A percentile compares a stretch with the other conserved stretches of the same genome.
These are phyloP conservation scores for Cataglyphis albicans DNA, from an alignment of 2,888 invertebrate genomes.

Conservation along the genomic window DNA sequence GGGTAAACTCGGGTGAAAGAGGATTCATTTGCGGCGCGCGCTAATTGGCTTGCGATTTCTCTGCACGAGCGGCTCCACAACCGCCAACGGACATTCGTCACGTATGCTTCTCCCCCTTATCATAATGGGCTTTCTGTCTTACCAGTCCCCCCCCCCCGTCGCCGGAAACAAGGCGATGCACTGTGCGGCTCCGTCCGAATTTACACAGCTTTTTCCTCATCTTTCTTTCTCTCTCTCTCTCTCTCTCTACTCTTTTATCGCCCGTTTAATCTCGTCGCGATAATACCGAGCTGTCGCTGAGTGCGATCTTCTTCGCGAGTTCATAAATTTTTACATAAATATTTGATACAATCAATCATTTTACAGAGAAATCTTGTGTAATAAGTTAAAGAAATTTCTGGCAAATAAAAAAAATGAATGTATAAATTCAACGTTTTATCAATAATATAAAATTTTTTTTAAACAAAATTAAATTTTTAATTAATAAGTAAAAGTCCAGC, in stretches of 20 bases:
- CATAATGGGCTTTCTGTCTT: constrained; percentile 49
- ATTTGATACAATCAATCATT: not conserved
- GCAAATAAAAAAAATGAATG: not conserved
- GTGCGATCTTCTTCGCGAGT: not conserved
- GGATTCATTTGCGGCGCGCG: constrained; percentile 58
- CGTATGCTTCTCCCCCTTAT: constrained; percentile 46
- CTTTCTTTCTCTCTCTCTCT: not conserved
- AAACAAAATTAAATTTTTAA: not conserved
- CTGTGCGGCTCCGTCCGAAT: constrained; percentile 54
- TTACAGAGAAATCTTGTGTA: not conserved
- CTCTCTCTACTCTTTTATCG: constrained; percentile 31
- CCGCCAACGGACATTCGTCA: constrained; percentile 55
- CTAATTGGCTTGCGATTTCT: constrained; percentile 60
- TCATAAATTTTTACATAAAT: constrained; percentile 5
- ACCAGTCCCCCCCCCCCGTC: not conserved
- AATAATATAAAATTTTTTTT: not conserved
- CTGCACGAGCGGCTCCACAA: constrained; percentile 33
- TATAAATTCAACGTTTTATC: not conserved
- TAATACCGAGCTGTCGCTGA: constrained; percentile 19
- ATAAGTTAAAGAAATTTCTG: not conserved
- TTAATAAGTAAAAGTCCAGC: not conserved
- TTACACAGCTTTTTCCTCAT: constrained; percentile 30
- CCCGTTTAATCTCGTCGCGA: constrained; percentile 45
- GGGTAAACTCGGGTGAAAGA: constrained; percentile 42
- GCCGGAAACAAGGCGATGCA: constrained; percentile 48